phyloP scores from a whole-genome alignment of 2,888 invertebrate genomes.

The Norana najaformis region DNA sequence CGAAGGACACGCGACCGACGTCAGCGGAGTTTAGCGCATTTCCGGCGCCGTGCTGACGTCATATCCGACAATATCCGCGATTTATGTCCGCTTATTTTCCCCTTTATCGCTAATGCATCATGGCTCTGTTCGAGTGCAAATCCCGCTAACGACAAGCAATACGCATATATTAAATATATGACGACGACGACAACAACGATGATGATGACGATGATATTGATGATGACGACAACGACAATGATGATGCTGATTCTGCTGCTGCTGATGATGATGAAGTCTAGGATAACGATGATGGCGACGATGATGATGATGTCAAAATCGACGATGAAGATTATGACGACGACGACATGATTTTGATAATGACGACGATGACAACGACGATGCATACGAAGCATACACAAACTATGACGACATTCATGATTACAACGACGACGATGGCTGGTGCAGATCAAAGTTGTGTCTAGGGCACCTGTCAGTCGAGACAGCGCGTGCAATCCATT shows the following conservation, averaged over 20 bases:
- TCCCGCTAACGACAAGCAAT: neutral
- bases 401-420: too few species aligned
- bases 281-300: neutral
- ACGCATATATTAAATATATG: conserved; percentile 13
- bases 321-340: neutral
- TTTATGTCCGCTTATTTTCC: neutral
- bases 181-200: neutral
- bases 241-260: neutral
- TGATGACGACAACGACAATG: neutral
- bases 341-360: neutral
- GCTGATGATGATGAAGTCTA: neutral
- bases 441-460: too few species aligned
- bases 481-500: too few species aligned
- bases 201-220: too few species aligned
- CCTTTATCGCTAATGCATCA: neutral
- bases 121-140: neutral
- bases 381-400: too few species aligned
- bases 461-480: too few species aligned
- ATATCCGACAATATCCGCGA: conserved; percentile 13
- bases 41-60: conserved; percentile 13
- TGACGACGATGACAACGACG: neutral
- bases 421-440: neutral
- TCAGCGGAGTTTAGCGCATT: neutral
- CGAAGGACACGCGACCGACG: neutral
- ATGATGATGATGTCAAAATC: neutral